Base-by-base conservation (phyloP, 1,140 invertebrate species). In the Formica exsecta region DNA sequence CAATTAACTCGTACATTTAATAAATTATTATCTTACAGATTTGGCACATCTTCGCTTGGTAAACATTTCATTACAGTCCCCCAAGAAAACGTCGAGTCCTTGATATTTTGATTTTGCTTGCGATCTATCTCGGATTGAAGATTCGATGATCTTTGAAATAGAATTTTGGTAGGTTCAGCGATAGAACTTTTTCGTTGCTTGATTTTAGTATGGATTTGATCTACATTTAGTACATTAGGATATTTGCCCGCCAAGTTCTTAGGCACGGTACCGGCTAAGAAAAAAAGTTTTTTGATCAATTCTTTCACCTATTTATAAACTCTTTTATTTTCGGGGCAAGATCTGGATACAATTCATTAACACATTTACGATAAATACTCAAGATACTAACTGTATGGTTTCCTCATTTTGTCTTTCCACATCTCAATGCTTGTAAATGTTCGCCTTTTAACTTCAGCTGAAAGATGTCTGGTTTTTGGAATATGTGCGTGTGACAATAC, bases 361-460 rank as follows among this genome's bases (percentile, higher is more conserved):
- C 3, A 51, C 7, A 51, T 16, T 51, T 19, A 19, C 16, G 9
- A 51, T 51, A 51, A 51, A 61, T n/a, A 61, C 0, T 32, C 0
- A 36, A 36, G 25, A 5, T 22, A 48, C 79, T 83, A 19, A 83
- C 79, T 62, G 11, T 16, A 7, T 16, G 22, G 5, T 0, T 62
- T 73, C 3, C 54, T 83, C 68, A 62, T 83, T n/a, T 61, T 83
- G 2, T 83, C 13, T 2, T 44, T 73, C 79, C 79, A 83, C 13
- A 19, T 74, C 48, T 83, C 11, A 4, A 83, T 74, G 36, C 68
- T 83, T 0, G 29, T 25, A 32, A 73, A 16, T 0, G 79, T 83
- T 38, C 68, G 68, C 11, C 36, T 59, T 44, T 83, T 83, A 61
- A 83, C 68, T 0, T 83, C 79, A 6, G 41, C n/a, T 13, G 77